phyloP scores from a whole-genome alignment of 2,797 vertebrate species.

The Microchirus variegatus region DNA sequence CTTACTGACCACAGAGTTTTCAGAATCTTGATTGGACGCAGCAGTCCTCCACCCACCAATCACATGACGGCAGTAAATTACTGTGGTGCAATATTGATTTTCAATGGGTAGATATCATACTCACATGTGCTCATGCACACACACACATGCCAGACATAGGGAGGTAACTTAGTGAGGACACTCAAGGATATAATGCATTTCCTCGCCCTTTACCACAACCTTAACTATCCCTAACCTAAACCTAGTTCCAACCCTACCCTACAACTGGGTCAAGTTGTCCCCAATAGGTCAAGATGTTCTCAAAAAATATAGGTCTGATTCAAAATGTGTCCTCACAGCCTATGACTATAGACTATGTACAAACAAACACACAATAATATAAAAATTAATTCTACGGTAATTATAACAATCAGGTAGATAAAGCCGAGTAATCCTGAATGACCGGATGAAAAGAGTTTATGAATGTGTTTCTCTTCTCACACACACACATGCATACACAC shows the following conservation, averaged over 20 bases:
- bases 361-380: constrained; percentile 7
- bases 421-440: neutral
- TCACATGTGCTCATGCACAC: constrained; percentile 5
- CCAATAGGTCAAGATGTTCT: no score
- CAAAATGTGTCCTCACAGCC: no score
- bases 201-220: no score
- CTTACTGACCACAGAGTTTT: no score
- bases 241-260: no score
- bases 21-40: constrained; percentile 32
- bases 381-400: no score
- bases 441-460: constrained; percentile 20
- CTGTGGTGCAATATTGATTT: constrained; percentile 51
- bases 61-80: constrained; percentile 28
- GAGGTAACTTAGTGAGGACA: no score
- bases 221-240: no score
- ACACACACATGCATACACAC: constrained; percentile 16
- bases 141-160: neutral
- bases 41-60: constrained; percentile 32
- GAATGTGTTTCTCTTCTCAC: constrained; percentile 12
- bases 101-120: constrained; percentile 23
- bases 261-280: no score
- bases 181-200: no score
- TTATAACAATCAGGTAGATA: no score
- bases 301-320: no score
- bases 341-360: neutral